These are phyloP conservation scores for Orientallactaga sibirica DNA, from an alignment of 2,797 vertebrate genomes.

Conservation along the genomic window DNA sequence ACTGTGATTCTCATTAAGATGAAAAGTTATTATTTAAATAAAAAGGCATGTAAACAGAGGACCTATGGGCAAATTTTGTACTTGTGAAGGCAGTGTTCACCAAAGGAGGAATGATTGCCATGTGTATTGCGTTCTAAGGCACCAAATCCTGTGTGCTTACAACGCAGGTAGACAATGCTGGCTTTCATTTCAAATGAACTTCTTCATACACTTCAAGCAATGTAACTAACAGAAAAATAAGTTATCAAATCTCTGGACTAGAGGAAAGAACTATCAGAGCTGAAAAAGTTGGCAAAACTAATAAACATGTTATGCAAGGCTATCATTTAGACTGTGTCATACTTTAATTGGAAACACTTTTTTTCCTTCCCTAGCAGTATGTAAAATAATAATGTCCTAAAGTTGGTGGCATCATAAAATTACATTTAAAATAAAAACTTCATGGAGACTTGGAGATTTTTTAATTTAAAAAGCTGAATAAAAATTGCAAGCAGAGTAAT, in stretches of 20 bases:
- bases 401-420: neutral
- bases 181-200: conserved; percentile 19
- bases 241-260: neutral
- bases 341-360: neutral
- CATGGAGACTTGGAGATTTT: neutral
- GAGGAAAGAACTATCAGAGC: conserved; percentile 40
- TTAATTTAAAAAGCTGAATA: conserved; percentile 13
- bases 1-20: neutral
- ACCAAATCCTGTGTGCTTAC: neutral
- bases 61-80: neutral
- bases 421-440: conserved; percentile 46
- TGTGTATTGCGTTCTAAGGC: conserved; percentile 18
- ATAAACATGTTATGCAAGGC: neutral
- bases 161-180: neutral
- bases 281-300: neutral
- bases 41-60: conserved; percentile 9
- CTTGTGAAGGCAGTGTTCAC: neutral
- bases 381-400: conserved; percentile 12
- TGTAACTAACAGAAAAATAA: neutral
- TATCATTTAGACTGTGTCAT: neutral
- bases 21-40: conserved; percentile 15
- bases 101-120: neutral
- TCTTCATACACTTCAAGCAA: neutral
- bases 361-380: neutral
- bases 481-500: conserved; percentile 9